These are phyloP conservation scores for Conomelus anceps DNA, from an alignment of 2,888 invertebrate species.

Conservation along the genomic window DNA sequence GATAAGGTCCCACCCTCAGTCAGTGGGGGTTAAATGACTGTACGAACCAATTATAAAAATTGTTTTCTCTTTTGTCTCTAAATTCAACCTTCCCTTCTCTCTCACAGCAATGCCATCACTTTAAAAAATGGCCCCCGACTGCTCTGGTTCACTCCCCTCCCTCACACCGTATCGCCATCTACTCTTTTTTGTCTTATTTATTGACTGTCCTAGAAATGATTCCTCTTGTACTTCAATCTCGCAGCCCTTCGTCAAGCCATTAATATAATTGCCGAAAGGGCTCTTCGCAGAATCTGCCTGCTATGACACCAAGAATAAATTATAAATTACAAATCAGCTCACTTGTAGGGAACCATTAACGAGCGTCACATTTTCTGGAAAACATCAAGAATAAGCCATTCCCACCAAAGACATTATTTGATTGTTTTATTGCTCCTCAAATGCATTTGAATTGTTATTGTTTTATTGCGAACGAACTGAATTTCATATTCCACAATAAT, in stretches of 20 bases:
- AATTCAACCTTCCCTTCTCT: not conserved
- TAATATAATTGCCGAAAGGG: not conserved
- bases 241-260: not conserved
- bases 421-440: not conserved
- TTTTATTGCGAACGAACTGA: not conserved
- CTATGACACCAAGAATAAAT: not conserved
- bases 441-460: not conserved
- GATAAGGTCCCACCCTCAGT: not conserved
- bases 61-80: not conserved
- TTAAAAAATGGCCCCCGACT: not conserved
- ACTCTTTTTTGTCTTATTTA: not conserved
- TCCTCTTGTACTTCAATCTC: not conserved
- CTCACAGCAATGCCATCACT: not conserved
- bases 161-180: not conserved
- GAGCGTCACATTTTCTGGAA: not conserved
- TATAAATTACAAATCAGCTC: not conserved
- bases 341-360: not conserved
- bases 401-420: not conserved
- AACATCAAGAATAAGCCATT: not conserved
- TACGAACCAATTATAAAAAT: constrained; percentile 5
- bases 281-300: not conserved
- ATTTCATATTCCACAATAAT: not conserved
- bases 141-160: not conserved
- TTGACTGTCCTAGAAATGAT: not conserved
- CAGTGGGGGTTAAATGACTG: not conserved